These are phyloP conservation scores for Diploscapter pachys DNA, from an alignment of 1,140 invertebrate species.

Conservation along the genomic window DNA sequence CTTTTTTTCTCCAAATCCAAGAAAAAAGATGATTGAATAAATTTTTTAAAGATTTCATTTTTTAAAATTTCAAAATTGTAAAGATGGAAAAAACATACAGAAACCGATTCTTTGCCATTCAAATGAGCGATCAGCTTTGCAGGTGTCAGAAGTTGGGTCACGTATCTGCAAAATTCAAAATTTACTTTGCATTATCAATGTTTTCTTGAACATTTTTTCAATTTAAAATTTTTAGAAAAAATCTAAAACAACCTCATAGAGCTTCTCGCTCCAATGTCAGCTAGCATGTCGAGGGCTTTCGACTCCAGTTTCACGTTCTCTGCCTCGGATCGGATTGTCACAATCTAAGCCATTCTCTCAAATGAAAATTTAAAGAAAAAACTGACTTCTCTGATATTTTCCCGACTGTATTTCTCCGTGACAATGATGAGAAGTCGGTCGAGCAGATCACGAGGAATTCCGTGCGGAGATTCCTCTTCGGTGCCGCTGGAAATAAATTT, in stretches of 20 bases:
- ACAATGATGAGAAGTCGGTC: constrained; percentile 88
- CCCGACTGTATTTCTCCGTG: constrained; percentile 76
- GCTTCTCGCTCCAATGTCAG: constrained; percentile 78
- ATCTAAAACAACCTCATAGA: constrained; percentile 69
- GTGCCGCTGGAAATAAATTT: constrained; percentile 71
- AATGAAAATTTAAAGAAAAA: not conserved
- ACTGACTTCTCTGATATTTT: constrained; percentile 73
- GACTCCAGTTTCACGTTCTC: constrained; percentile 84
- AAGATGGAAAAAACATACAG: constrained; percentile 63
- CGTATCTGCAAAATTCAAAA: constrained; percentile 66
- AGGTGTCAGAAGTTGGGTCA: constrained; percentile 88
- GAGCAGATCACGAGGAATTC: constrained; percentile 86
- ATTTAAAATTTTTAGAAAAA: not conserved
- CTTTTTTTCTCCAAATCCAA: too few relatives aligned
- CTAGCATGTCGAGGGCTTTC: constrained; percentile 74
- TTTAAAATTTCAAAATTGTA: too few relatives aligned
- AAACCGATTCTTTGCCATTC: constrained; percentile 77
- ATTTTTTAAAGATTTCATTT: too few relatives aligned
- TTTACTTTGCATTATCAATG: not conserved
- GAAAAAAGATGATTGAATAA: too few relatives aligned
- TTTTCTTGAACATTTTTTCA: not conserved
- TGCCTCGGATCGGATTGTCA: constrained; percentile 81
- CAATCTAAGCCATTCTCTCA: constrained; percentile 66
- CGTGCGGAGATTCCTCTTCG: constrained; percentile 91
- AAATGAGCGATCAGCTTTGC: constrained; percentile 81